Conservation (phyloP, 2,888 invertebrate species). For the Melanostoma scalare region DNA sequence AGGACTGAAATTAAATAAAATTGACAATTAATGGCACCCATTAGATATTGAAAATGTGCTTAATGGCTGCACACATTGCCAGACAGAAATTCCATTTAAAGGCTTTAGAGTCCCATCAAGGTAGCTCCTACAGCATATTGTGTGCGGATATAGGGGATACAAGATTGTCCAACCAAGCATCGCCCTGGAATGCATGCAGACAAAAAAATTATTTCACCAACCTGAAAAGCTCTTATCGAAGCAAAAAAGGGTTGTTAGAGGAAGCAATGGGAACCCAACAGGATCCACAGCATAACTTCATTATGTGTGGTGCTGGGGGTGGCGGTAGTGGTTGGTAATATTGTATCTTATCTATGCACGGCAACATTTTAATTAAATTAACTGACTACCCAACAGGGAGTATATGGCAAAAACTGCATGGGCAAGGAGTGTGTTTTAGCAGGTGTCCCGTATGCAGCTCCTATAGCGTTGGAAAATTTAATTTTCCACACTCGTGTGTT, state of each 20-base stretch:
- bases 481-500: constrained; percentile 36
- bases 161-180: constrained; percentile 16
- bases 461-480: constrained; percentile 19
- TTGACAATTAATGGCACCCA: constrained; percentile 51
- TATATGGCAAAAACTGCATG: constrained; percentile 14
- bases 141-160: not conserved
- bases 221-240: not conserved
- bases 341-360: constrained; percentile 14
- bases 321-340: not conserved
- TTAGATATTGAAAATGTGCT: constrained; percentile 49
- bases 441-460: constrained; percentile 3
- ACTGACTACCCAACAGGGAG: constrained; percentile 36
- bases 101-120: not conserved
- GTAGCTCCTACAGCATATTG: not conserved
- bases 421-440: not conserved
- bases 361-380: constrained; percentile 64
- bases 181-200: constrained; percentile 5
- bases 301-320: constrained; percentile 24
- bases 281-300: constrained; percentile 17
- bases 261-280: constrained; percentile 1
- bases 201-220: not conserved
- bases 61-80: constrained; percentile 23
- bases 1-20: constrained; percentile 52
- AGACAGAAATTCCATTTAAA: constrained; percentile 5
- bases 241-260: constrained; percentile 16